A percentile compares a stretch with the other conserved stretches of the same genome.
Conservation (phyloP, 2,797 vertebrate species). For the Myioborus melanocephalus region DNA sequence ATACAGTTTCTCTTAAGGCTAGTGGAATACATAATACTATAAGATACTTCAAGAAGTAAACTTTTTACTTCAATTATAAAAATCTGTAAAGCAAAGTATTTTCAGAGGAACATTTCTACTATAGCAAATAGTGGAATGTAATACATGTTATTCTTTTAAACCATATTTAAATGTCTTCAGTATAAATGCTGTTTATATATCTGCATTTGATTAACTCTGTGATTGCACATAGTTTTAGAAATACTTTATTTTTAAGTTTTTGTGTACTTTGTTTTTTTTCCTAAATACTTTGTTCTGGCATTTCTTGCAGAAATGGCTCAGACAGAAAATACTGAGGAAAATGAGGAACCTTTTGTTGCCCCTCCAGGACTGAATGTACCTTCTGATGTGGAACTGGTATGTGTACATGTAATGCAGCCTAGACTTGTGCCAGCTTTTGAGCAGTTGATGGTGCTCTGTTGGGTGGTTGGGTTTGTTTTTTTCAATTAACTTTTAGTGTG, state of each 20-base stretch:
- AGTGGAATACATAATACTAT: background rate
- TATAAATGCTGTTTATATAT: background rate
- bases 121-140: background rate
- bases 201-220: background rate
- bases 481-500: background rate
- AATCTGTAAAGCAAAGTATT: background rate
- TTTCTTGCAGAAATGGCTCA: slow-evolving; percentile 75
- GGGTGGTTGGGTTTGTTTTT: background rate
- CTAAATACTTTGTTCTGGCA: background rate
- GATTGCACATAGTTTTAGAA: background rate
- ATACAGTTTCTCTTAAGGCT: background rate
- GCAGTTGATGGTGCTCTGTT: background rate
- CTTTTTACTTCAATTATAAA: background rate
- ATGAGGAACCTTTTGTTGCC: slow-evolving; percentile 93
- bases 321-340: slow-evolving; percentile 83
- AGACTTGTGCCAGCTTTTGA: background rate
- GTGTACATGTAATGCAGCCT: background rate
- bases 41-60: background rate
- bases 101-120: background rate
- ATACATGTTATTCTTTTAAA: background rate
- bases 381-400: slow-evolving; percentile 94
- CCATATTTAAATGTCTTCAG: background rate
- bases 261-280: background rate
- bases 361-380: slow-evolving; percentile 89
- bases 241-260: background rate